Evolutionary conservation across 2,888 invertebrate species (phyloP).

Genomic region (Arenicola marina): DNA sequence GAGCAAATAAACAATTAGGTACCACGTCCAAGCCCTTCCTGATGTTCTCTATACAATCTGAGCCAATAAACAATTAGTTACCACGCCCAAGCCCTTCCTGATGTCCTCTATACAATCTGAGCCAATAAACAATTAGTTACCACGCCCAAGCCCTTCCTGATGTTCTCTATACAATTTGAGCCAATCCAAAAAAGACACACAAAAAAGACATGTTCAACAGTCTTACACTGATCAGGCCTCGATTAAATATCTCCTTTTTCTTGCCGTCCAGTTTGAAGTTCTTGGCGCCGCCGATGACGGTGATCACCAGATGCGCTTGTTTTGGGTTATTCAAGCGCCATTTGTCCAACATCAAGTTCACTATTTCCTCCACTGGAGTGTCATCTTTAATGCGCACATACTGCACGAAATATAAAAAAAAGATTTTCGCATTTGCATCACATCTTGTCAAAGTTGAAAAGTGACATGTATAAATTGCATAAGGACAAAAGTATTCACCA

Average conservation of each 20-base stretch:
- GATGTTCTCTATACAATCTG: too few species aligned
- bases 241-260: conserved; percentile 59
- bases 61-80: too few species aligned
- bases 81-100: too few species aligned
- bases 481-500: not conserved
- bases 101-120: too few species aligned
- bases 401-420: conserved; percentile 35
- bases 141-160: too few species aligned
- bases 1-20: too few species aligned
- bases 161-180: too few species aligned
- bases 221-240: conserved; percentile 47
- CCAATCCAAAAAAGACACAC: too few species aligned
- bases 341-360: conserved; percentile 53
- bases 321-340: conserved; percentile 59
- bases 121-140: too few species aligned
- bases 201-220: too few species aligned
- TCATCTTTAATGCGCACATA: conserved; percentile 56
- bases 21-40: too few species aligned
- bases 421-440: not conserved
- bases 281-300: conserved; percentile 62
- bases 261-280: conserved; percentile 61
- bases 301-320: conserved; percentile 59
- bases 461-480: too few species aligned
- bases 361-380: conserved; percentile 46
- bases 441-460: not conserved